Evolutionary conservation across 2,113 vertebrate species (phyloP), one percentile per base, ranked within the genome.

Genomic region (Ranitomeya imitator): DNA sequence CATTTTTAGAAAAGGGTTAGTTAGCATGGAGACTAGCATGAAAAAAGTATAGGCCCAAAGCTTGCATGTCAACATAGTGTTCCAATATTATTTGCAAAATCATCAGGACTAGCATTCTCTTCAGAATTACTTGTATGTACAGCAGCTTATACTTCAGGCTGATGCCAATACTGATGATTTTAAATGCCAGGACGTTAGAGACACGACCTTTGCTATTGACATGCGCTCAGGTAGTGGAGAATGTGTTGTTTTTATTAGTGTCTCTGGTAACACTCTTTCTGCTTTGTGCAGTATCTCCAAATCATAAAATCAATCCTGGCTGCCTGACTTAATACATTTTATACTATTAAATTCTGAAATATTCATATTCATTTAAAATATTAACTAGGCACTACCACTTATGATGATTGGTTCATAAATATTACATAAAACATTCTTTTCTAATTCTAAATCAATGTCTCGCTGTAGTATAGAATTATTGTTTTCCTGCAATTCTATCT

Each of bases 311-410:
- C 21, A 45, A 26, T 71, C 51, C 23, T 6, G 23, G 51, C 83
- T 59, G 73, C 9, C 19, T 4, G 0, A 73, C 63, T 76, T 86
- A 86, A 86, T 77, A 45, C 26, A 77, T 60, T 77, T 57, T 45
- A 59, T 57, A 76, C 52, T 59, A 61, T 61, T 77, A 37, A 59
- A 86, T 7, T 77, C 16, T 86, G 31, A 86, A 86, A 86, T 86
- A 85, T 85, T 77, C 18, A 85, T 77, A 86, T 77, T n/a, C 37
- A 61, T 54, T 18, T 86, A 6, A 76, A 86, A 86, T 86, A 86
- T 86, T 86, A 86, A 83, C 57, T 13, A 61, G 55, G 31, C 31
- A 3, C 57, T 19, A n/a, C 55, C 73, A 86, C 84, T 86, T 76
- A 77, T 77, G 71, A 54, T 59, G 57, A 86, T 77, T 54, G 45